A percentile compares a stretch with the other conserved stretches of the same genome.
Evolutionary conservation across 2,797 vertebrate species (phyloP).

Genomic region (Clarias platycephalus): DNA sequence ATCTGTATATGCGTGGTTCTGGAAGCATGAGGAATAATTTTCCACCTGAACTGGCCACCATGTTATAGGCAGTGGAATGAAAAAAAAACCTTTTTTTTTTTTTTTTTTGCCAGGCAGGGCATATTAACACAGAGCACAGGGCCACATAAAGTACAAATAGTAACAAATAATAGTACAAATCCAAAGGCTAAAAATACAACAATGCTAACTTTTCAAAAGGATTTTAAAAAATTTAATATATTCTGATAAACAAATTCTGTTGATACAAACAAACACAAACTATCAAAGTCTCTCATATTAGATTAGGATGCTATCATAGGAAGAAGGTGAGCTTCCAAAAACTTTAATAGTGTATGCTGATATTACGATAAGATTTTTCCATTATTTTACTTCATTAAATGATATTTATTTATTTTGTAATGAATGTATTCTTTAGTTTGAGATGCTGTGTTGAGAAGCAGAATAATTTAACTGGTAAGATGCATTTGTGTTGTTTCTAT

Average conservation of each 20-base stretch:
- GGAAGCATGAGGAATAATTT: too few species aligned
- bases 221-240: not conserved
- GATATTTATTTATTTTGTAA: not conserved
- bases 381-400: not conserved
- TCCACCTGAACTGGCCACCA: too few species aligned
- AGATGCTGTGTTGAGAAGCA: not conserved
- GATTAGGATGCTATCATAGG: not conserved
- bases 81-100: too few species aligned
- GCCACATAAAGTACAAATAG: not conserved
- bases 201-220: not conserved
- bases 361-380: not conserved
- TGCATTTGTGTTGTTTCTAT: not conserved
- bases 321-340: not conserved
- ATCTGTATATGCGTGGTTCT: too few species aligned
- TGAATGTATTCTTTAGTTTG: not conserved
- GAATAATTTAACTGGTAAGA: not conserved
- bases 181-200: not conserved
- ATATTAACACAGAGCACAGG: not conserved
- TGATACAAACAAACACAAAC: not conserved
- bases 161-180: too few species aligned
- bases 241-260: not conserved
- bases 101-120: too few species aligned
- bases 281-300: not conserved
- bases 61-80: too few species aligned
- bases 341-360: not conserved